Conservation (phyloP, 1,140 invertebrate species). For the Tetranychus urticae region DNA sequence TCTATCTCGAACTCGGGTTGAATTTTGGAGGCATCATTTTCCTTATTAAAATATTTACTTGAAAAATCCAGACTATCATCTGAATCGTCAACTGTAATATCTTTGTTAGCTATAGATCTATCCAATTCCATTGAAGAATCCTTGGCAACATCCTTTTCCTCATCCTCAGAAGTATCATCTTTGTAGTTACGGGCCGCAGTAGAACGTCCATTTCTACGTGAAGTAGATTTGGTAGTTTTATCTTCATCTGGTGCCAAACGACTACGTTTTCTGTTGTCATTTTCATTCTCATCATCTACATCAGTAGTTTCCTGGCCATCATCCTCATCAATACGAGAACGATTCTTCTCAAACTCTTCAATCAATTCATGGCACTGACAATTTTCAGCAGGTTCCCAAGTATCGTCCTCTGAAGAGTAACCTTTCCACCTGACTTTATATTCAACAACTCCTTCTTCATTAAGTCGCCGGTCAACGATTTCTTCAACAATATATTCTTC, state of each 20-base stretch:
- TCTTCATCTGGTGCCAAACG: background rate
- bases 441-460: constrained; percentile 20
- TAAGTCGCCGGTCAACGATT: constrained; percentile 1
- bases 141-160: too few species aligned
- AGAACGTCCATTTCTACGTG: too few species aligned
- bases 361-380: background rate
- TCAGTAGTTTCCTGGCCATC: background rate
- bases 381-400: constrained; percentile 47
- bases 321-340: background rate
- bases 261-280: background rate
- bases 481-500: constrained; percentile 5
- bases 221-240: too few species aligned
- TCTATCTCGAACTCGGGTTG: background rate
- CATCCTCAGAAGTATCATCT: too few species aligned
- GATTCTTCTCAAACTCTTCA: background rate
- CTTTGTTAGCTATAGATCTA: too few species aligned
- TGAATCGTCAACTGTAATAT: too few species aligned
- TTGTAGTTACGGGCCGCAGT: too few species aligned
- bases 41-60: background rate
- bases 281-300: background rate
- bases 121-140: too few species aligned
- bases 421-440: constrained; percentile 71
- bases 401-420: constrained; percentile 40
- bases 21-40: background rate
- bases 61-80: too few species aligned